These are phyloP conservation scores for Arvicanthis niloticus DNA, from an alignment of 2,113 vertebrate genomes.

Conservation along the genomic window DNA sequence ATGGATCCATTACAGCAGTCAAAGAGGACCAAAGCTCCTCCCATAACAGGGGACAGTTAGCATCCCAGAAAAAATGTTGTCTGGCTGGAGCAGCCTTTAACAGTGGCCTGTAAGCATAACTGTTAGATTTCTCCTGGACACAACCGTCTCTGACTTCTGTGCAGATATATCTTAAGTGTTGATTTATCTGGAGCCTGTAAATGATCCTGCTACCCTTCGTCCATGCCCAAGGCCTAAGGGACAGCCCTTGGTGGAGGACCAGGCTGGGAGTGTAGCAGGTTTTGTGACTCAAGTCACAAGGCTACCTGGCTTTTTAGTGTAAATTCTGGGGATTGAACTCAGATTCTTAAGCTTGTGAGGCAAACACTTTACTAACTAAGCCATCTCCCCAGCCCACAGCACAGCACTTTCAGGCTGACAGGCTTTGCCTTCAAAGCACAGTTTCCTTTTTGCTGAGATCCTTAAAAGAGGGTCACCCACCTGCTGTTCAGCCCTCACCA, in stretches of 20 bases:
- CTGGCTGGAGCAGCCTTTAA: neutral
- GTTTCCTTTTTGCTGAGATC: constrained; percentile 23
- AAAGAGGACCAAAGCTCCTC: neutral
- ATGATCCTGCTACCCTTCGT: neutral
- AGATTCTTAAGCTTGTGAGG: neutral
- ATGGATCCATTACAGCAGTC: neutral
- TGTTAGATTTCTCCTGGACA: neutral
- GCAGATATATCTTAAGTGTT: neutral
- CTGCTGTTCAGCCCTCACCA: neutral
- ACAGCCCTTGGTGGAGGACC: neutral
- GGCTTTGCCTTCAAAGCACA: constrained; percentile 51
- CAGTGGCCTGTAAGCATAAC: neutral
- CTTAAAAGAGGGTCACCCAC: constrained; percentile 10
- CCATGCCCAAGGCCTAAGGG: too few species aligned
- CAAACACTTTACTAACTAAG: neutral
- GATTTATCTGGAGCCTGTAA: neutral
- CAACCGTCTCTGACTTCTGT: neutral
- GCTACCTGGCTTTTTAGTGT: neutral
- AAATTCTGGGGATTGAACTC: neutral
- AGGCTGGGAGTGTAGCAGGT: neutral
- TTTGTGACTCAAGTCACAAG: neutral
- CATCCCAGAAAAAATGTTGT: neutral
- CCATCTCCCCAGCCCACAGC: neutral
- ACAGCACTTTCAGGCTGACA: constrained; percentile 47
- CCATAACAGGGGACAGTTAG: neutral